Base-by-base conservation (phyloP, 2,888 invertebrate genomes). In the Electrophaes corylata region DNA sequence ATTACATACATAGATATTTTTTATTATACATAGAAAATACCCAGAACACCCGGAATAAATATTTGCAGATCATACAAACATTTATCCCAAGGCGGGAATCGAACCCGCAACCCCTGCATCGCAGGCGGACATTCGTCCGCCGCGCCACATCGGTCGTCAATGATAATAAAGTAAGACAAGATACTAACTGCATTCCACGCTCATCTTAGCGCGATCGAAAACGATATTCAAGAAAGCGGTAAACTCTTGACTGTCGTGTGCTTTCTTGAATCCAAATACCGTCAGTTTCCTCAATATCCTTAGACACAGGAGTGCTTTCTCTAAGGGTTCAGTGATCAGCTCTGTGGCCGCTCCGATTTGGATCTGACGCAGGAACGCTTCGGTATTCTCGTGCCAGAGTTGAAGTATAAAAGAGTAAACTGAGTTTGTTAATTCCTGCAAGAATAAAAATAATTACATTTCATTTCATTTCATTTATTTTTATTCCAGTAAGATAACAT, bases 201-300 rank as follows among this genome's bases (percentile, higher is more conserved):
- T 94, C 33, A 95, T 94, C 79, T 95, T 96, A 49, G 96, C 93
- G 51, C 96, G 91, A 60, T 96, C 95, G 79, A 97, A 97, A 33
- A 97, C 93, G 19, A 95, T 93, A 79, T 95, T 95, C 53, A 98
- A 83, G 79, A 98, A 98, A 1, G 94, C 93, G 81, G 95, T 93
- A 18, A 96, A 96, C 70, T 96, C 94, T 60, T 93, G 93, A 70
- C 94, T 95, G 71, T 95, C 94, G 56, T 96, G 95, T 0, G 96
- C 96, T 67, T 95, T 95, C 71, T 94, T 94, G 69, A 97, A 96
- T 0, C 98, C 98, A 77, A 95, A 95, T 16, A 96, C 94, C 0
- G 96, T 94, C 44, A 98, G 88, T 81, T 97, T 97, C 69, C 97
- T 93, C 66, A 98, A 83, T 73, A 98, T 96, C 81, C 96, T 94